A percentile compares a stretch with the other conserved stretches of the same genome.
Conservation (phyloP, 2,113 vertebrate genomes). For the Crotalus viridis region DNA sequence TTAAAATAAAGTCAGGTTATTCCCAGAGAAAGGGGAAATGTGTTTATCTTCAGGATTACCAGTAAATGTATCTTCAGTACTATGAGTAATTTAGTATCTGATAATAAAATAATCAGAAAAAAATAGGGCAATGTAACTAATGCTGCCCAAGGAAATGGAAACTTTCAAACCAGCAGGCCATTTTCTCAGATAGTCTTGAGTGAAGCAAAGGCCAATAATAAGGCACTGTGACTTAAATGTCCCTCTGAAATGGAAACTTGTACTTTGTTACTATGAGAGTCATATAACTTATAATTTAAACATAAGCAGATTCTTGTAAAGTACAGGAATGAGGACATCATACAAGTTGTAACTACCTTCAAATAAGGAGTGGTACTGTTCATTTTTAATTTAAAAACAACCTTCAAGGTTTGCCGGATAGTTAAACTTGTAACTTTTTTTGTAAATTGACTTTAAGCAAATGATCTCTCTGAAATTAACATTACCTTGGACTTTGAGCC, state of each 20-base stretch:
- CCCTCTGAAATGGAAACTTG: conserved; percentile 66
- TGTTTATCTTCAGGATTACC: neutral
- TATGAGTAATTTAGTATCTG: conserved; percentile 21
- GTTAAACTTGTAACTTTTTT: conserved; percentile 45
- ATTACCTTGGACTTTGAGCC: conserved; percentile 57
- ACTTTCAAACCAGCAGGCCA: conserved; percentile 67
- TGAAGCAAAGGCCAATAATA: conserved; percentile 57
- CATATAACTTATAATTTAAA: conserved; percentile 82
- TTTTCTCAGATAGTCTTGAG: conserved; percentile 58
- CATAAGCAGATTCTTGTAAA: conserved; percentile 67
- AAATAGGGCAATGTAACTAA: conserved; percentile 66
- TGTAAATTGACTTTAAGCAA: conserved; percentile 32
- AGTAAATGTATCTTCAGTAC: neutral
- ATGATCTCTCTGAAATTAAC: conserved; percentile 40
- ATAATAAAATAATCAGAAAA: conserved; percentile 13
- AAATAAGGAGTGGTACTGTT: conserved; percentile 12
- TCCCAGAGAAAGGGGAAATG: conserved; percentile 31
- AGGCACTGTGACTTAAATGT: conserved; percentile 60
- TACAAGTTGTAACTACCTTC: conserved; percentile 42
- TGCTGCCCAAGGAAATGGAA: conserved; percentile 65
- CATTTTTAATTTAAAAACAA: neutral
- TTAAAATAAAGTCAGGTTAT: conserved; percentile 14
- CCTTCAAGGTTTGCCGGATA: conserved; percentile 32
- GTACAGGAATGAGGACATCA: conserved; percentile 65
- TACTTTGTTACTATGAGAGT: conserved; percentile 47